A percentile compares a stretch with the other conserved stretches of the same genome.
Conservation (phyloP, 2,113 vertebrate genomes). For the Neoarius graeffei region DNA sequence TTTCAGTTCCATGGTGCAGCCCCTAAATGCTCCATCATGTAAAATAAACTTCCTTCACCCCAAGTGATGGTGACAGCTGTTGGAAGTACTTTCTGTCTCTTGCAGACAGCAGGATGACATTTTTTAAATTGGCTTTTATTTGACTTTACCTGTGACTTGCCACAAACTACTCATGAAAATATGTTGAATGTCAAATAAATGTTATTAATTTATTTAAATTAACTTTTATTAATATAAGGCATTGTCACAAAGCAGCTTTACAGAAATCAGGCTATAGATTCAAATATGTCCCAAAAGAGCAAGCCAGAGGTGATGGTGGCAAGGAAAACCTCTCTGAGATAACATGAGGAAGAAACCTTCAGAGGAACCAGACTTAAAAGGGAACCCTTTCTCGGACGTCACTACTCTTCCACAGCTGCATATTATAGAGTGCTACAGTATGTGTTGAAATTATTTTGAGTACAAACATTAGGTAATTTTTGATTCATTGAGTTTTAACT, state of each 20-base stretch:
- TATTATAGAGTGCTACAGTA: neutral
- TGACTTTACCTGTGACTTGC: neutral
- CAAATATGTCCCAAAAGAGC: neutral
- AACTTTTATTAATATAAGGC: too few species aligned
- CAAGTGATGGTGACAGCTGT: conserved; percentile 58
- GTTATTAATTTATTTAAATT: too few species aligned
- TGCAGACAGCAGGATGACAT: conserved; percentile 67
- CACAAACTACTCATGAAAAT: neutral
- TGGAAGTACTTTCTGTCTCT: conserved; percentile 58
- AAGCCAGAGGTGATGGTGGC: neutral
- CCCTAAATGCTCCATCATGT: conserved; percentile 64
- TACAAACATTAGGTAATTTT: neutral
- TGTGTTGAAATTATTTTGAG: neutral
- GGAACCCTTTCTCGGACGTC: neutral
- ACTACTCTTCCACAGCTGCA: neutral
- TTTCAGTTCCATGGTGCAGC: conserved; percentile 70
- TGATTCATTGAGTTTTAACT: neutral
- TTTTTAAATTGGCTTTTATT: conserved; percentile 3
- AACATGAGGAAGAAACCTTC: neutral
- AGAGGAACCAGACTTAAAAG: neutral
- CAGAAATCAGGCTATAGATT: neutral
- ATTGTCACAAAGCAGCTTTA: neutral
- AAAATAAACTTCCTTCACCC: conserved; percentile 69
- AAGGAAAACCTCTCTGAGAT: neutral
- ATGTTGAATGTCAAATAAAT: neutral